A percentile compares a stretch with the other conserved stretches of the same genome.
Evolutionary conservation across 2,888 invertebrate species (phyloP).

Genomic region (Leptinotarsa tumamoca): DNA sequence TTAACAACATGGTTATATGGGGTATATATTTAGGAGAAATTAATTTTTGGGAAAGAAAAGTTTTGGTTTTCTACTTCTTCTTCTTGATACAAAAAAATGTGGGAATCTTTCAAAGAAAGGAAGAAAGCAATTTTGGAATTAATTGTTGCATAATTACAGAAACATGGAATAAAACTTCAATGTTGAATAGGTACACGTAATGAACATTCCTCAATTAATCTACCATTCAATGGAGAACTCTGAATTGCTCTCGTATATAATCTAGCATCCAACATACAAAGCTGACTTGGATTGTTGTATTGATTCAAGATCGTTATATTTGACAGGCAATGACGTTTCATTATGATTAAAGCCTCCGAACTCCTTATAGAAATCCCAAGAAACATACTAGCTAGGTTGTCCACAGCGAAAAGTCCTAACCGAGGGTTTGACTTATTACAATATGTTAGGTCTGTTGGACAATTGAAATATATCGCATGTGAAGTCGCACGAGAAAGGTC

Average conservation of each 20-base stretch:
- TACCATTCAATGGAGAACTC: not conserved
- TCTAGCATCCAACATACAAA: slow-evolving; percentile 7
- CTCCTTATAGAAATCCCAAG: not conserved
- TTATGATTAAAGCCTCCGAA: slow-evolving; percentile 5
- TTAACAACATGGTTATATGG: too few species aligned
- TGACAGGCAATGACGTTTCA: slow-evolving; percentile 1
- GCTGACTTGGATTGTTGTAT: not conserved
- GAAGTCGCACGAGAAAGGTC: not conserved
- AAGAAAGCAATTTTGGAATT: too few species aligned
- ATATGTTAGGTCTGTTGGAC: not conserved
- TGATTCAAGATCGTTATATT: slow-evolving; percentile 4
- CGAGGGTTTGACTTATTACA: not conserved
- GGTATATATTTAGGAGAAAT: too few species aligned
- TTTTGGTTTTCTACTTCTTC: too few species aligned
- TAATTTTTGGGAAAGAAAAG: too few species aligned
- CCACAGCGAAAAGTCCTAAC: not conserved
- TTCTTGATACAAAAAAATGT: too few species aligned
- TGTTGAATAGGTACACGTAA: not conserved
- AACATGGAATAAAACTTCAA: too few species aligned
- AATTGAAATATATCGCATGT: not conserved
- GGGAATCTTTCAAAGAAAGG: too few species aligned
- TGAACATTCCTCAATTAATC: not conserved
- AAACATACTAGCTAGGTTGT: not conserved
- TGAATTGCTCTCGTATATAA: not conserved
- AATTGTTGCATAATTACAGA: too few species aligned